Evolutionary conservation across 2,888 invertebrate genomes (phyloP).

Genomic region (Geophilus truncorum): DNA sequence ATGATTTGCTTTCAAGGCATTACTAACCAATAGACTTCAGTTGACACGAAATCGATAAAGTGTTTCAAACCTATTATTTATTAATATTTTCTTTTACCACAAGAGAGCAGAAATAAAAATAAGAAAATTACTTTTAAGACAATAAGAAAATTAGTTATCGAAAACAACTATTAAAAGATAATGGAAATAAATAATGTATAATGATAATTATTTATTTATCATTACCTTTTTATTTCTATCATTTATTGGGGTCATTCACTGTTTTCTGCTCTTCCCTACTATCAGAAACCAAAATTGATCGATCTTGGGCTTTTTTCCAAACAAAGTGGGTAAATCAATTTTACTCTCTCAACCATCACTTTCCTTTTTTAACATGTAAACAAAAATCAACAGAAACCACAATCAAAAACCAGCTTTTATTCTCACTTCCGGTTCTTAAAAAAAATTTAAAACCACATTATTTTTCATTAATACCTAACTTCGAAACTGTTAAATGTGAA

Average conservation of each 20-base stretch:
- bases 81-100: background rate
- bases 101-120: background rate
- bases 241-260: slow-evolving; percentile 14
- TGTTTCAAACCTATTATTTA: background rate
- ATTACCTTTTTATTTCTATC: background rate
- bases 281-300: background rate
- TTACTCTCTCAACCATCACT: background rate
- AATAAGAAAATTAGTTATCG: background rate
- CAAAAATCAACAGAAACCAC: background rate
- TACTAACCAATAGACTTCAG: background rate
- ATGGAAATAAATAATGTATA: too few relatives aligned
- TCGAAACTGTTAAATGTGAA: too few relatives aligned
- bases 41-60: background rate
- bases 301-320: background rate
- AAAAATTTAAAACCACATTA: too few relatives aligned
- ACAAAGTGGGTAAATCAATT: background rate
- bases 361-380: background rate
- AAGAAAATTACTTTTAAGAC: background rate
- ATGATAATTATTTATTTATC: background rate
- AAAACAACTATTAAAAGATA: background rate
- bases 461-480: too few relatives aligned
- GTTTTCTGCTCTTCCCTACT: background rate
- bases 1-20: background rate
- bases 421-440: background rate
- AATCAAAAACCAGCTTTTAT: background rate